A percentile compares a stretch with the other conserved stretches of the same genome.
phyloP scores from a whole-genome alignment of 2,888 invertebrate species.

The Microplitis manilae region DNA sequence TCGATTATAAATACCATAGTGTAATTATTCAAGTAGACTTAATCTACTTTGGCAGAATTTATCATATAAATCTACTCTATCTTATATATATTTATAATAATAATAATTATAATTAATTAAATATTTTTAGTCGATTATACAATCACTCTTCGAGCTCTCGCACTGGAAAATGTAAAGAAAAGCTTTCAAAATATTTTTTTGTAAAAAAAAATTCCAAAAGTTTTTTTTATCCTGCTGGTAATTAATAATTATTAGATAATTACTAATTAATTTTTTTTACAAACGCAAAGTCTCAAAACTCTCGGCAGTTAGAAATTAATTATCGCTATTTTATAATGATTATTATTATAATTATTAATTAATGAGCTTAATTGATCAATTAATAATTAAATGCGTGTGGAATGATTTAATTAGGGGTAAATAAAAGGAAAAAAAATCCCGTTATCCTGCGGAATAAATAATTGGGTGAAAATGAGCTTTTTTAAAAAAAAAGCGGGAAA shows the following conservation, averaged over 20 bases:
- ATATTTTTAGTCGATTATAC: conserved; percentile 2
- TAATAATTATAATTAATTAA: not conserved
- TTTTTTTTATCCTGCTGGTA: conserved; percentile 36
- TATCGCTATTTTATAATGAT: not conserved
- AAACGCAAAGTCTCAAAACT: conserved; percentile 43
- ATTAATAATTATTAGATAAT: conserved; percentile 6
- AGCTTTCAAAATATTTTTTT: conserved; percentile 25
- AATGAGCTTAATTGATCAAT: not conserved
- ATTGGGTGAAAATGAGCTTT: conserved; percentile 1
- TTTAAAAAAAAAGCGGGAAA: conserved; percentile 39
- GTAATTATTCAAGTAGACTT: conserved; percentile 7
- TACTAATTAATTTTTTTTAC: conserved; percentile 23
- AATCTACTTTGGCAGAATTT: conserved; percentile 11
- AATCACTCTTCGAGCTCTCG: not conserved
- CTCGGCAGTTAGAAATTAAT: conserved; percentile 38
- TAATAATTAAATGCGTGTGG: conserved; percentile 4
- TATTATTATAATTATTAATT: conserved; percentile 13
- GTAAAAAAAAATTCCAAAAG: conserved; percentile 40
- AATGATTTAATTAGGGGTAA: not conserved
- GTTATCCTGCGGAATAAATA: conserved; percentile 32
- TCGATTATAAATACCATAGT: not conserved
- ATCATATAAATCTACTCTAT: not conserved
- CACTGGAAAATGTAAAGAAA: conserved; percentile 37
- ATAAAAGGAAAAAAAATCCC: not conserved
- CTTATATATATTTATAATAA: not conserved